Evolutionary conservation across 2,113 vertebrate genomes (phyloP).

Genomic region (Macquaria australasica): DNA sequence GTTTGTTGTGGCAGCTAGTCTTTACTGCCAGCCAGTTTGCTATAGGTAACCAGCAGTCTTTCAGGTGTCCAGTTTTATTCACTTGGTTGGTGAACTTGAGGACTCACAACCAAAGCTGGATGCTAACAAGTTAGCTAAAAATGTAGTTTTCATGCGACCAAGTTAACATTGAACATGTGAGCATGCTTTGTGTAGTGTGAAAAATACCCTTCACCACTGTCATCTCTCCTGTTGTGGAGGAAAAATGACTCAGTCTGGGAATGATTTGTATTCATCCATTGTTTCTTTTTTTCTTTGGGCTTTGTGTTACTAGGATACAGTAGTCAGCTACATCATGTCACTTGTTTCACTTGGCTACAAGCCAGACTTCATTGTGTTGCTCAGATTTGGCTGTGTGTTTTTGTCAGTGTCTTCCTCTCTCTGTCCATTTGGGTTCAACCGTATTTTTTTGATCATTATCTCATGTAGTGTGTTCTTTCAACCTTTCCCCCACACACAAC

Average conservation of each 20-base stretch:
- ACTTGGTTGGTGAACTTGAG: background rate
- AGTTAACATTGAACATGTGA: background rate
- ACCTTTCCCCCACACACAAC: background rate
- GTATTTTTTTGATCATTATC: constrained; percentile 3
- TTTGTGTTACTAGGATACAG: constrained; percentile 64
- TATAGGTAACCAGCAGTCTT: background rate
- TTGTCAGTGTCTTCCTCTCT: constrained; percentile 8
- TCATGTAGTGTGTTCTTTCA: background rate
- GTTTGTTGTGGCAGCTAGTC: background rate
- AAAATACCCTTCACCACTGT: constrained; percentile 1
- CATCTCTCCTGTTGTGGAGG: constrained; percentile 48
- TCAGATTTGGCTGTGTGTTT: constrained; percentile 5
- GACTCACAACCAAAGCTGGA: background rate
- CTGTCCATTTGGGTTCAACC: constrained; percentile 6
- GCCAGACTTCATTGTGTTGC: constrained; percentile 35
- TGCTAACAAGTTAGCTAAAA: background rate
- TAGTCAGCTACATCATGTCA: constrained; percentile 44
- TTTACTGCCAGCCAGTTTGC: background rate
- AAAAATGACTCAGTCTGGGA: constrained; percentile 46
- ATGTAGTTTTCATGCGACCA: too few relatives aligned
- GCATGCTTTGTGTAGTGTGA: constrained; percentile 1
- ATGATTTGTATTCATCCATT: constrained; percentile 48
- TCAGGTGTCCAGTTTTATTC: background rate
- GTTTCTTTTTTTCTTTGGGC: constrained; percentile 27
- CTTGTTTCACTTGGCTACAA: constrained; percentile 62